phyloP scores from a whole-genome alignment of 2,888 invertebrate species.

The Shargacucullia verbasci region DNA sequence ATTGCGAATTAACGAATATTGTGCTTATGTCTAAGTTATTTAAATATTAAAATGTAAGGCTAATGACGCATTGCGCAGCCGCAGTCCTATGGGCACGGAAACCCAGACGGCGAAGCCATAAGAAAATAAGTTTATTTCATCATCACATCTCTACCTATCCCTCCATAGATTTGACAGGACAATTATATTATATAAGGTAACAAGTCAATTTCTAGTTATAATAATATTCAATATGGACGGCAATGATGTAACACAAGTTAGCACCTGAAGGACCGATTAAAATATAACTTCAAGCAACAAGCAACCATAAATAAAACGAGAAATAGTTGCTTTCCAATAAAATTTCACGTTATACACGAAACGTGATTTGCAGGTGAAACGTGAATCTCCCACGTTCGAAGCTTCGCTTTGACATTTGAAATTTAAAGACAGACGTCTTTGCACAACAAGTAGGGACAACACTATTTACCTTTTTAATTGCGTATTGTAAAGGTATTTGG shows the following conservation, averaged over 20 bases:
- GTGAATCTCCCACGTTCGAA: conserved; percentile 77
- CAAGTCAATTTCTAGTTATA: conserved; percentile 5
- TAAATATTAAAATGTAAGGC: conserved; percentile 20
- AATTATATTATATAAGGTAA: conserved; percentile 15
- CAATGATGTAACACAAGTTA: conserved; percentile 26
- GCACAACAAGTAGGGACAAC: conserved; percentile 32
- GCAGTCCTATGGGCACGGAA: too few species aligned
- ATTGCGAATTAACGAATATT: too few species aligned
- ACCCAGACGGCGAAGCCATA: background rate
- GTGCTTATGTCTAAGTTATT: conserved; percentile 3
- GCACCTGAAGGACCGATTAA: conserved; percentile 25
- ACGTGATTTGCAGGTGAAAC: conserved; percentile 72
- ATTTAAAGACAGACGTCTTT: conserved; percentile 66
- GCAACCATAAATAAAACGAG: conserved; percentile 50
- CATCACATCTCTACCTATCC: background rate
- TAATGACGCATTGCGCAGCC: background rate
- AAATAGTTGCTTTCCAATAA: conserved; percentile 47
- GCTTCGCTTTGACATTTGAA: conserved; percentile 82
- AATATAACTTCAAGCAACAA: conserved; percentile 31
- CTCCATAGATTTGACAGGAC: background rate
- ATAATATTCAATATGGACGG: conserved; percentile 19
- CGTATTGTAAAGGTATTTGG: background rate
- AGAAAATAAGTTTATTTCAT: background rate
- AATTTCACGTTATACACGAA: conserved; percentile 53
- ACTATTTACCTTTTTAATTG: conserved; percentile 31